Evolutionary conservation across 2,888 invertebrate genomes (phyloP).

Genomic region (Lasius fuliginosus): DNA sequence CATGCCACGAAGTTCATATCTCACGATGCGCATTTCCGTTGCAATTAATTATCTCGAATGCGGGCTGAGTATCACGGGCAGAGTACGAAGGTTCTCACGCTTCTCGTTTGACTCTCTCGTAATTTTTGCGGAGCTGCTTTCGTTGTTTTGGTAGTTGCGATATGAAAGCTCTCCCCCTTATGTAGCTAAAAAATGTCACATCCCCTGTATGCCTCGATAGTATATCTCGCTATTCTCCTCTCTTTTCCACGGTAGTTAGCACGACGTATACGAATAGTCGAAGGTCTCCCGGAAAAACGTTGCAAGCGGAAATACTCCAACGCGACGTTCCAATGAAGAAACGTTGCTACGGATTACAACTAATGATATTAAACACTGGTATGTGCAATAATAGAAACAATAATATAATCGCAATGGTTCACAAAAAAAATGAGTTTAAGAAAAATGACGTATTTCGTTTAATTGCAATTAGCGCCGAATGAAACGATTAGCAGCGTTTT

Average conservation of each 20-base stretch:
- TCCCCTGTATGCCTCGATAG: constrained; percentile 49
- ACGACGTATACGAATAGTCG: constrained; percentile 33
- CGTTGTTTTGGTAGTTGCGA: constrained; percentile 56
- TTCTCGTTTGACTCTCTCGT: constrained; percentile 56
- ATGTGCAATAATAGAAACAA: too few relatives aligned
- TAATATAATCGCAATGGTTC: not conserved
- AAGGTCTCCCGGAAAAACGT: constrained; percentile 33
- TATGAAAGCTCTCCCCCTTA: constrained; percentile 50
- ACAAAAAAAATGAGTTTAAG: not conserved
- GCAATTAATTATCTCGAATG: constrained; percentile 57
- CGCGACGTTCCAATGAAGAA: constrained; percentile 8
- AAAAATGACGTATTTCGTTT: not conserved
- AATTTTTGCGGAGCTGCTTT: constrained; percentile 55
- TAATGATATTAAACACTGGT: not conserved
- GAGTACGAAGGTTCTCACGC: constrained; percentile 54
- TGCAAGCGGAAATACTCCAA: constrained; percentile 9
- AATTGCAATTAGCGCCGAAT: not conserved
- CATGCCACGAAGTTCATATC: constrained; percentile 56
- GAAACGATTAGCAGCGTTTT: constrained; percentile 6
- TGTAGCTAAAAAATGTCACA: constrained; percentile 55
- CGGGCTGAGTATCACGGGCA: constrained; percentile 53
- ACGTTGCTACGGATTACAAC: not conserved
- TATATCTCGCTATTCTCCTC: constrained; percentile 43
- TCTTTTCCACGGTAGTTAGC: constrained; percentile 52
- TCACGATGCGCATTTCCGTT: constrained; percentile 58